phyloP scores from a whole-genome alignment of 2,113 vertebrate genomes.

The Ptilorrhoa leucosticta region DNA sequence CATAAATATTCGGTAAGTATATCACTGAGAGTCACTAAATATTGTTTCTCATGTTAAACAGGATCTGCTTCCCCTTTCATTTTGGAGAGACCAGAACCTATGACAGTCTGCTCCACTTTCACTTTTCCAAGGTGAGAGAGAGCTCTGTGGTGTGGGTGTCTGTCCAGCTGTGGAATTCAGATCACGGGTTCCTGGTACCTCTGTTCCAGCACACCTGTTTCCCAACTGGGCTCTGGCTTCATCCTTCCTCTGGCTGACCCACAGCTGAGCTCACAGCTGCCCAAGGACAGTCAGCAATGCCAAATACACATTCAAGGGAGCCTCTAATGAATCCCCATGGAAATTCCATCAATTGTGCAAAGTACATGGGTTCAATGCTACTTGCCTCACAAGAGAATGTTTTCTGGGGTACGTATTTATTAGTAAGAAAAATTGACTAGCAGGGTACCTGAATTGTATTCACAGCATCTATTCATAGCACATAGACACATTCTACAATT shows the following conservation, averaged over 20 bases:
- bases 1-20: background rate
- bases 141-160: accelerated
- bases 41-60: background rate
- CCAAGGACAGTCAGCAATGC: background rate
- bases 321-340: background rate
- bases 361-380: background rate
- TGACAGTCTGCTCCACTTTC: background rate
- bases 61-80: background rate
- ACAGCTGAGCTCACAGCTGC: background rate
- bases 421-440: background rate
- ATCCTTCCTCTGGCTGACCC: background rate
- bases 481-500: background rate
- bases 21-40: background rate
- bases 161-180: background rate
- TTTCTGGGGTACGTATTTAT: background rate
- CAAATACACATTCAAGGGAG: background rate
- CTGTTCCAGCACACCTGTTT: background rate
- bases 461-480: background rate
- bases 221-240: background rate
- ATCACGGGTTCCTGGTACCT: accelerated
- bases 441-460: background rate
- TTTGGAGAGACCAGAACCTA: background rate
- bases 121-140: background rate
- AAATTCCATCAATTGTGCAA: background rate
- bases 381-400: background rate